Conservation (phyloP, 2,113 vertebrate species). For the Reinhardtius hippoglossoides region DNA sequence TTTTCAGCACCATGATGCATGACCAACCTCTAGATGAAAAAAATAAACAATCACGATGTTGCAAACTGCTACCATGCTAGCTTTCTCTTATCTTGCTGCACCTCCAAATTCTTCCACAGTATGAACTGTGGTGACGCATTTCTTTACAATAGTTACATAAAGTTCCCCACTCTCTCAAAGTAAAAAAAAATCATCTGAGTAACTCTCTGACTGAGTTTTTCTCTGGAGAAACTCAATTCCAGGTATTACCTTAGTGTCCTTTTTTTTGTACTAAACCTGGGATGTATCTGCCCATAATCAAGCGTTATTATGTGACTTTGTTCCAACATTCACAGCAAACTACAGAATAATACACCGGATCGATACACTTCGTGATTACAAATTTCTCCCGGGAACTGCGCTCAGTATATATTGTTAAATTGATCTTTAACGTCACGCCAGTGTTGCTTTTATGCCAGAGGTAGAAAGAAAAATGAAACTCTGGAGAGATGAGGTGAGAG, state of each 20-base stretch:
- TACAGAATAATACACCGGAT: constrained; percentile 66
- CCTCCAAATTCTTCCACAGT: no score
- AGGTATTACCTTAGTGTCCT: constrained; percentile 38
- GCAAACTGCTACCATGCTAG: neutral
- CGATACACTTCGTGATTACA: constrained; percentile 72
- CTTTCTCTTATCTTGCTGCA: constrained; percentile 36
- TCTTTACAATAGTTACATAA: neutral
- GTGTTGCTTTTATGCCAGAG: constrained; percentile 57
- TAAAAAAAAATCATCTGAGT: constrained; percentile 21
- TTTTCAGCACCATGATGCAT: no score
- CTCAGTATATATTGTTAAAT: constrained; percentile 75
- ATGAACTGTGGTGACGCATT: no score
- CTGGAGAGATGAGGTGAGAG: constrained; percentile 47
- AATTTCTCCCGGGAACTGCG: constrained; percentile 68
- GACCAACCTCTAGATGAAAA: no score
- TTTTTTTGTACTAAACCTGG: constrained; percentile 36
- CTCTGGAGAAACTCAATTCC: constrained; percentile 41
- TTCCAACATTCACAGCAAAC: constrained; percentile 57
- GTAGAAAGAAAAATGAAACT: constrained; percentile 61
- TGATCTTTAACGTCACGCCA: constrained; percentile 69
- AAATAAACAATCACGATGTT: no score
- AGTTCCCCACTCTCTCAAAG: constrained; percentile 26
- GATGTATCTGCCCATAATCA: constrained; percentile 56
- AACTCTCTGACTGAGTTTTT: neutral
- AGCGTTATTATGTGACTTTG: constrained; percentile 59